Conservation (phyloP, 1,140 invertebrate genomes). For the Sipha flava region DNA sequence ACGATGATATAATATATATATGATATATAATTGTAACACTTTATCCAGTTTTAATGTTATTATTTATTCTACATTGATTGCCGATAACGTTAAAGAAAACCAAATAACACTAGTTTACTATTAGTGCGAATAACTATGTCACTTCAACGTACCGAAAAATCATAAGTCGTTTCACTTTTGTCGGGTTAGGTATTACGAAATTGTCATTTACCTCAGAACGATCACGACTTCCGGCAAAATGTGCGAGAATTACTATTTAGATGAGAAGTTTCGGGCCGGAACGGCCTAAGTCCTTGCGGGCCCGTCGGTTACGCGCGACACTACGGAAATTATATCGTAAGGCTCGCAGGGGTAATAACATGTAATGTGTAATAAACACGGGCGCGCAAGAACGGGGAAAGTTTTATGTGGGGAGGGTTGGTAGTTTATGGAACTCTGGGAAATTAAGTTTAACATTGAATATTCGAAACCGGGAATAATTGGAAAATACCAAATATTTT, state of each 20-base stretch:
- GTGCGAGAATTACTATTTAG: background rate
- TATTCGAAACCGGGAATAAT: slow-evolving; percentile 2
- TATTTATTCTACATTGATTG: too few relatives aligned
- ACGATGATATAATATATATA: too few relatives aligned
- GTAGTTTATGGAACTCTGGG: background rate
- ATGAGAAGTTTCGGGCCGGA: slow-evolving; percentile 2
- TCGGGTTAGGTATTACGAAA: background rate
- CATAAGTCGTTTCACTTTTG: background rate
- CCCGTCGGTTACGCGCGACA: background rate
- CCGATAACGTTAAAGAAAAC: too few relatives aligned
- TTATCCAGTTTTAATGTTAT: too few relatives aligned
- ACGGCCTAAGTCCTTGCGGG: background rate
- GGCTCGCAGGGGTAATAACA: background rate
- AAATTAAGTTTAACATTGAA: slow-evolving; percentile 4
- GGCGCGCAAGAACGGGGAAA: background rate
- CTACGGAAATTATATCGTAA: slow-evolving; percentile 22
- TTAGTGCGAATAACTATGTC: too few relatives aligned
- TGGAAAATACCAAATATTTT: background rate
- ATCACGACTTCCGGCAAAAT: background rate
- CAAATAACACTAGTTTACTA: too few relatives aligned
- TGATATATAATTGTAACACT: too few relatives aligned
- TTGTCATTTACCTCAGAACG: background rate
- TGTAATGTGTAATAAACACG: slow-evolving; percentile 5
- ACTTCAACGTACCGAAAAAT: too few relatives aligned
- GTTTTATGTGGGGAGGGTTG: background rate